Evolutionary conservation across 2,888 invertebrate species (phyloP).

Genomic region (Eristalis intricaria): DNA sequence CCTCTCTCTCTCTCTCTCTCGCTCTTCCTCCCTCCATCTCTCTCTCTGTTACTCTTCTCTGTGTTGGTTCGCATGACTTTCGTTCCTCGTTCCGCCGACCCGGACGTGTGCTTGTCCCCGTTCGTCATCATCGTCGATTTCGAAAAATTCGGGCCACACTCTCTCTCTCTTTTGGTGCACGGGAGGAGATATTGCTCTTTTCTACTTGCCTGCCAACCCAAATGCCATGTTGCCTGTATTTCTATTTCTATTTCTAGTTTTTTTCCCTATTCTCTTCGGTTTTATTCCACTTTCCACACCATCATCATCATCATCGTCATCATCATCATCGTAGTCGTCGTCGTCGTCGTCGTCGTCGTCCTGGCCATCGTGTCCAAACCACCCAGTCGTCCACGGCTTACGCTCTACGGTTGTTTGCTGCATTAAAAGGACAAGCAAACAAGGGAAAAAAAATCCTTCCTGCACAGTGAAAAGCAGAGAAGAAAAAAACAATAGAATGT

Average conservation of each 20-base stretch:
- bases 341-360: too few species aligned
- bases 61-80: slow-evolving; percentile 45
- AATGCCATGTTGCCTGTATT: slow-evolving; percentile 39
- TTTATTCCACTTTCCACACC: background rate
- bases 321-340: too few species aligned
- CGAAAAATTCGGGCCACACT: slow-evolving; percentile 62
- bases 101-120: background rate
- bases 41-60: too few species aligned
- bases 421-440: slow-evolving; percentile 70
- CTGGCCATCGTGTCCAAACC: too few species aligned
- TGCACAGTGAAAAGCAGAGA: slow-evolving; percentile 28
- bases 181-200: slow-evolving; percentile 61
- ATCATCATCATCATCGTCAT: background rate
- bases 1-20: slow-evolving; percentile 12
- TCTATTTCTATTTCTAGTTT: background rate
- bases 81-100: slow-evolving; percentile 11
- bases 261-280: slow-evolving; percentile 3
- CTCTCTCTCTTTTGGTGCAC: slow-evolving; percentile 3
- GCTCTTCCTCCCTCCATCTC: too few species aligned
- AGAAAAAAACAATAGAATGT: background rate
- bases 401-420: slow-evolving; percentile 68
- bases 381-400: background rate
- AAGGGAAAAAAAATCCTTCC: slow-evolving; percentile 33
- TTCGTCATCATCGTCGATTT: too few species aligned
- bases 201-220: slow-evolving; percentile 52